Percentiles rank a stretch among this genome's conserved stretches.
Conservation (phyloP, 2,113 vertebrate genomes). For the Lethenteron camtschaticum region DNA sequence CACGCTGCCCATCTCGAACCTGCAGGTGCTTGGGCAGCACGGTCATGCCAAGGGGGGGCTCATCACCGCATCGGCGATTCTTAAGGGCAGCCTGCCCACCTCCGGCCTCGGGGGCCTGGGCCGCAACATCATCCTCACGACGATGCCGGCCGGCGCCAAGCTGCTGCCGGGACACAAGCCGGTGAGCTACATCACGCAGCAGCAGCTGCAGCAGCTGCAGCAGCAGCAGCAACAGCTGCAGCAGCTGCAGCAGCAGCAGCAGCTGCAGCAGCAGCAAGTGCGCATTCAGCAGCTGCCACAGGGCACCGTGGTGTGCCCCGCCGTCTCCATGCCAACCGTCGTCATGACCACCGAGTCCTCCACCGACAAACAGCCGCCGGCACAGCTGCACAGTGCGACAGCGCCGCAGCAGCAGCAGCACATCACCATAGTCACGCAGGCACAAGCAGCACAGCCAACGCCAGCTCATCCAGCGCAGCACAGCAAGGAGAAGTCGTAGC, state of each 20-base stretch:
- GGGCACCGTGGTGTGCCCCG: constrained; percentile 1
- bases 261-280: neutral
- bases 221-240: constrained; percentile 28
- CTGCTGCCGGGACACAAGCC: constrained; percentile 89
- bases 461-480: no score
- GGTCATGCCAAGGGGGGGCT: neutral
- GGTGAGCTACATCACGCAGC: constrained; percentile 81
- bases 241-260: neutral
- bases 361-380: neutral
- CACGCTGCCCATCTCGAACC: neutral
- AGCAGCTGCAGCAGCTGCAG: constrained; percentile 89
- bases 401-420: no score
- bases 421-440: no score
- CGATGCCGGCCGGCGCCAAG: constrained; percentile 84
- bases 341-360: constrained; percentile 1
- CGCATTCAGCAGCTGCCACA: neutral
- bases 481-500: no score
- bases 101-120: constrained; percentile 61
- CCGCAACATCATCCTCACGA: constrained; percentile 88
- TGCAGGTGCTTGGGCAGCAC: neutral
- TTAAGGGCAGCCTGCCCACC: constrained; percentile 3
- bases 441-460: no score
- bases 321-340: constrained; percentile 1
- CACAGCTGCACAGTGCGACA: no score
- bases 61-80: neutral